These are phyloP conservation scores for Lepidurus arcticus DNA, from an alignment of 1,140 invertebrate genomes.

Conservation along the genomic window DNA sequence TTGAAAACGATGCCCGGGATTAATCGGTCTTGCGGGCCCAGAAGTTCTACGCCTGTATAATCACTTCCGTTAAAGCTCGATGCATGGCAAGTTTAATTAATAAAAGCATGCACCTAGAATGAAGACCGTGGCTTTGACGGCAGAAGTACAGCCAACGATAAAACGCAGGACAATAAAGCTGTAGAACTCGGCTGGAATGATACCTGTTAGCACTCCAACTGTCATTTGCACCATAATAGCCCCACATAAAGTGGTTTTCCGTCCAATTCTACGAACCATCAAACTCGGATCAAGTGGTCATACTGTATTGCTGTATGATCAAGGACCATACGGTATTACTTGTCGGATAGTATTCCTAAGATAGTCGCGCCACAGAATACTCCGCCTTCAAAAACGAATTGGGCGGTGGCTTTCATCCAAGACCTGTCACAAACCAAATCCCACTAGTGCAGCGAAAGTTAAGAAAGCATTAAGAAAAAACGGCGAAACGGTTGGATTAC, in stretches of 20 bases:
- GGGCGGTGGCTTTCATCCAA: not conserved
- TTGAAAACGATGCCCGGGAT: constrained; percentile 42
- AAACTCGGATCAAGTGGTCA: no score
- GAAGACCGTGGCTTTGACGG: constrained; percentile 39
- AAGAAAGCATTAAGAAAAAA: no score
- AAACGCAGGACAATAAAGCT: constrained; percentile 37
- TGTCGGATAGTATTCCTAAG: not conserved
- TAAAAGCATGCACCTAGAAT: no score
- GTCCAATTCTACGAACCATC: constrained; percentile 35
- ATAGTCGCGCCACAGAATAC: not conserved
- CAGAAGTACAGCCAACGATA: constrained; percentile 38
- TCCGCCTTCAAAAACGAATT: not conserved
- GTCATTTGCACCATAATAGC: constrained; percentile 32
- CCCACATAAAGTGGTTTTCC: constrained; percentile 34
- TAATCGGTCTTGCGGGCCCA: constrained; percentile 40
- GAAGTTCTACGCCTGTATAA: constrained; percentile 42
- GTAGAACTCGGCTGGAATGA: constrained; percentile 39
- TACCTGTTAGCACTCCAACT: constrained; percentile 37
- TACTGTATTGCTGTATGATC: no score
- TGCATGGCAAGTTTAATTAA: no score
- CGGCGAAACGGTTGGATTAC: no score
- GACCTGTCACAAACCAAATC: not conserved
- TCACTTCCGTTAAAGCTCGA: no score
- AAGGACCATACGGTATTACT: no score
- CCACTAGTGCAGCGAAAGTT: no score